These are phyloP conservation scores for Leuciscus idus DNA, from an alignment of 2,113 vertebrate genomes.

Conservation along the genomic window DNA sequence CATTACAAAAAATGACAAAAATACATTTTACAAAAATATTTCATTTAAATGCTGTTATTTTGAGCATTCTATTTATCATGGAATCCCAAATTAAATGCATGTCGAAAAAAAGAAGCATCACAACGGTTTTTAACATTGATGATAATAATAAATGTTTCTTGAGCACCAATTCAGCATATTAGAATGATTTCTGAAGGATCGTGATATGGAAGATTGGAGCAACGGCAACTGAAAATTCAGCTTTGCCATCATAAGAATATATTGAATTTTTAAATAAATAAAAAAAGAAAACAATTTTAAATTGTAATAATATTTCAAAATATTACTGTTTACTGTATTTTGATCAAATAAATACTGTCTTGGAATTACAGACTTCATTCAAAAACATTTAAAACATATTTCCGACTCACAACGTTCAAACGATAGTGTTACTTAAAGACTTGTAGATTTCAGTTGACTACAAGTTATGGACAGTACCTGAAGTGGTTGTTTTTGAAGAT, in stretches of 20 bases:
- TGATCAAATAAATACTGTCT: not conserved
- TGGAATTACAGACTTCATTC: not conserved
- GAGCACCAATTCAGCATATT: too few relatives aligned
- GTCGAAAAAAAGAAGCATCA: not conserved
- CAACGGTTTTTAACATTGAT: not conserved
- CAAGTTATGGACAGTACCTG: constrained; percentile 69
- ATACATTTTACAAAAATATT: not conserved
- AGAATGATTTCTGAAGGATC: too few relatives aligned
- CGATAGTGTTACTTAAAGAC: not conserved
- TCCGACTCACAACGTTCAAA: not conserved
- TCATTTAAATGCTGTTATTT: not conserved
- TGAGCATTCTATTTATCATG: not conserved
- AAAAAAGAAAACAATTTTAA: not conserved
- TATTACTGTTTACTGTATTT: not conserved
- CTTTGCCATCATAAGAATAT: not conserved
- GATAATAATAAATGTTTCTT: not conserved
- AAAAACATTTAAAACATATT: not conserved
- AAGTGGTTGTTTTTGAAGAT: constrained; percentile 68
- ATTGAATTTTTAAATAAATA: not conserved
- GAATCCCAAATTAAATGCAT: not conserved
- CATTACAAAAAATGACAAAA: not conserved
- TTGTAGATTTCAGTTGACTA: not conserved
- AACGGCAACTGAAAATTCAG: not conserved
- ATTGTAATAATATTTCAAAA: not conserved
- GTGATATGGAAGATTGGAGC: not conserved